Evolutionary conservation across 2,113 vertebrate genomes (phyloP), one percentile per base, ranked within the genome.

Genomic region (Lathamus discolor): DNA sequence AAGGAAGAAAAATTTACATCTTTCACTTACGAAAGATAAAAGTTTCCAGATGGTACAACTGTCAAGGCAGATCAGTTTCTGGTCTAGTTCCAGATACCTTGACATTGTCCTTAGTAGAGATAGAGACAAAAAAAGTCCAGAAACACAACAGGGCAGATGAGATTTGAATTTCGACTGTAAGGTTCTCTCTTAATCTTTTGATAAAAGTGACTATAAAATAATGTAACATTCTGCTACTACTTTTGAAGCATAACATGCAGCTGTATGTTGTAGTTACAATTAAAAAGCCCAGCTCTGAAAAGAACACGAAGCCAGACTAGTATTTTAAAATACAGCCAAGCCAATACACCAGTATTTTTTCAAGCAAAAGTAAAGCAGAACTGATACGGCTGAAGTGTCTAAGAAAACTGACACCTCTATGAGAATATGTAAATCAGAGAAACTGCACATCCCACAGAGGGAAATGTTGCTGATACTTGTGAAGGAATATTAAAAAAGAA

Each of bases 21-120:
- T 46, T 73, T 76, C 41, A 55, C 28, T 87, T 77, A 63, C 27
- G 62, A 83, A 82, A 90, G 67, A 39, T 84, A 94, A 83, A 59
- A 73, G 59, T 20, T 94, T 94, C 85, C 87, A 95, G 82, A 86
- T 90, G 82, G 79, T 49, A 43, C 19, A 91, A 43, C 41, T 95
- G 67, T 88, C 90, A 90, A 86, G 63, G 78, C 37, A 88, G 85
- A 95, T 93, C 72, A 92, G 35, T 77, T 93, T 94, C 81, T 88
- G 67, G 91, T 76, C 20, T 64, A 74, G n/a, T 75, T 93, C 54
- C 87, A 95, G 75, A 29, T 83, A 92, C 68, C 49, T 81, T 86
- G 85, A 96, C 82, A 83, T 49, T 0, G 0, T 59, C 70, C 90
- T 95, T 43, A 70, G n/a, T 43, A 74, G 8, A 86, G 46, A 88